These are phyloP conservation scores for Sceloporus tristichus DNA, from an alignment of 2,113 vertebrate species.

Conservation along the genomic window DNA sequence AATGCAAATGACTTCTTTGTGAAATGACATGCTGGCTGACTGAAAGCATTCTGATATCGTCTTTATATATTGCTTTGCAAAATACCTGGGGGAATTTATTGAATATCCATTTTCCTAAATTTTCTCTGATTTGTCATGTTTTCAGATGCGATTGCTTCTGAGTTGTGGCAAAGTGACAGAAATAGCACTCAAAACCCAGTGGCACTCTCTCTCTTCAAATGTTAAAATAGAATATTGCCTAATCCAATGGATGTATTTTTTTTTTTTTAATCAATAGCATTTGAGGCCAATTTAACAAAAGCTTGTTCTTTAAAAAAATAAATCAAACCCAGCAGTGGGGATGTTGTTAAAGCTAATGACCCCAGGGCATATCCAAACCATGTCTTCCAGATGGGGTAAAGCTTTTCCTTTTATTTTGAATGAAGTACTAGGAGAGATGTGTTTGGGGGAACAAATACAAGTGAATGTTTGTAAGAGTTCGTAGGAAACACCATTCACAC, in stretches of 20 bases:
- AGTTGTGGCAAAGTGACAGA: conserved; percentile 33
- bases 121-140: background rate
- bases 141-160: conserved; percentile 46
- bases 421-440: conserved; percentile 6
- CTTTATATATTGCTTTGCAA: conserved; percentile 38
- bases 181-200: conserved; percentile 51
- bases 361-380: background rate
- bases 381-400: conserved; percentile 16
- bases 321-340: conserved; percentile 29
- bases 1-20: conserved; percentile 25
- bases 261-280: conserved; percentile 18
- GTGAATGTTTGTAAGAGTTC: background rate
- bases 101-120: conserved; percentile 32
- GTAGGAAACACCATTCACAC: background rate
- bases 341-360: conserved; percentile 31
- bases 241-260: conserved; percentile 1
- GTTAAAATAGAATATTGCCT: conserved; percentile 1
- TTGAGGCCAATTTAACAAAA: conserved; percentile 4
- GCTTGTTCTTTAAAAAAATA: background rate
- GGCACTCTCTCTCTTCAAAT: background rate
- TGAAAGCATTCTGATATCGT: conserved; percentile 12
- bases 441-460: background rate
- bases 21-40: conserved; percentile 22
- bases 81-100: conserved; percentile 39
- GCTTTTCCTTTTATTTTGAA: background rate